Evolutionary conservation across 2,888 invertebrate genomes (phyloP).

Genomic region (Chaitophorus viminalis): DNA sequence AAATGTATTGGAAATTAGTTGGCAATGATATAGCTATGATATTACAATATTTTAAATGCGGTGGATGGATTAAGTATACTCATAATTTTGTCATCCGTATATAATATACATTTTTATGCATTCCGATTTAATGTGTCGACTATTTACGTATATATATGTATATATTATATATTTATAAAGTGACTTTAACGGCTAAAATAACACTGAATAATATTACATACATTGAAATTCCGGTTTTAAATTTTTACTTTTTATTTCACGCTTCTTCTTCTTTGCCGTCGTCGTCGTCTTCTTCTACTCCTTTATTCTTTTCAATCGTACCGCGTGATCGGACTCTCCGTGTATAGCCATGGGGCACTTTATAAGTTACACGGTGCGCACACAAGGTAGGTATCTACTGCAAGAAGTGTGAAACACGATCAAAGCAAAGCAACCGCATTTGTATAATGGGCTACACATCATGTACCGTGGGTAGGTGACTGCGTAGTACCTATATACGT

Average conservation of each 20-base stretch:
- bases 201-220: slow-evolving; percentile 23
- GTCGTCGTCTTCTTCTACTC: not conserved
- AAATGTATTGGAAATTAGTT: not conserved
- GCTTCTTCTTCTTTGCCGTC: slow-evolving; percentile 25
- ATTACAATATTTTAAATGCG: not conserved
- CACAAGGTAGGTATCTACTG: not conserved
- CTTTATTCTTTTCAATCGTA: slow-evolving; percentile 24
- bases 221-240: slow-evolving; percentile 42
- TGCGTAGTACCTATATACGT: too few species aligned
- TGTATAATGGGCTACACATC: slow-evolving; percentile 43
- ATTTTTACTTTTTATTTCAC: slow-evolving; percentile 27
- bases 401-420: slow-evolving; percentile 60
- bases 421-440: slow-evolving; percentile 57
- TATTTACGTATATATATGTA: too few species aligned
- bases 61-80: not conserved
- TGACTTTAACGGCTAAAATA: slow-evolving; percentile 42
- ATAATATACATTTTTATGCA: not conserved
- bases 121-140: not conserved
- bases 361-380: slow-evolving; percentile 27
- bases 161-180: too few species aligned
- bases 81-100: slow-evolving; percentile 13
- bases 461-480: slow-evolving; percentile 6
- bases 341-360: slow-evolving; percentile 53
- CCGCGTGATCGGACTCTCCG: slow-evolving; percentile 13
- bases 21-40: not conserved